Percentiles rank a stretch among this genome's conserved stretches.
Conservation (phyloP, 2,113 vertebrate species). For the Alligator sinensis region DNA sequence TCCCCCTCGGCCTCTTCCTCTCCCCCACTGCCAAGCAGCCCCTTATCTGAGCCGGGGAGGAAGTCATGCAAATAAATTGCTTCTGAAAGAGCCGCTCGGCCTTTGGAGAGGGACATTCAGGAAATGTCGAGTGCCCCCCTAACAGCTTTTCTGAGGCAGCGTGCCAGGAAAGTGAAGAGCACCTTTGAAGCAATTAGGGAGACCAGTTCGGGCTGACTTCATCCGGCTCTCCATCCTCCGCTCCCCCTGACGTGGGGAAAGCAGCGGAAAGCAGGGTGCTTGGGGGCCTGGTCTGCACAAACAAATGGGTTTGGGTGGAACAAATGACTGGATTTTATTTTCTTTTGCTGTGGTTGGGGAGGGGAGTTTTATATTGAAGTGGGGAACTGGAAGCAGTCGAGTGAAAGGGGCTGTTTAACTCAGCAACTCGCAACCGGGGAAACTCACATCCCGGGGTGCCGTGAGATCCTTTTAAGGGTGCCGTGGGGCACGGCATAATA, state of each 20-base stretch:
- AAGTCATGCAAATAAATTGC: constrained; percentile 3
- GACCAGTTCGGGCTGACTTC: not conserved
- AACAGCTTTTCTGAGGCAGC: not conserved
- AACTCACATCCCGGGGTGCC: too few species aligned
- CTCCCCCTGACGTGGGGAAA: not conserved
- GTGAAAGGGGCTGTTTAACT: too few species aligned
- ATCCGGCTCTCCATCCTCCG: not conserved
- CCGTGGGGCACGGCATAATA: too few species aligned
- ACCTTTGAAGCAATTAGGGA: not conserved
- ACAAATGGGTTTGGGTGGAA: too few species aligned
- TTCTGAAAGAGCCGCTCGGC: not conserved
- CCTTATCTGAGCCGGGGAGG: not conserved
- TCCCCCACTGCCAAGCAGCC: not conserved
- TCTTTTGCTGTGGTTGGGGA: too few species aligned
- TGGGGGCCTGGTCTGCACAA: too few species aligned
- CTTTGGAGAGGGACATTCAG: not conserved
- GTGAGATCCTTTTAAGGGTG: too few species aligned
- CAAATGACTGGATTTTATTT: too few species aligned
- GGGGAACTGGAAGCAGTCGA: too few species aligned
- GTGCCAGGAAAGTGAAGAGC: not conserved
- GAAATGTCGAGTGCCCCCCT: not conserved
- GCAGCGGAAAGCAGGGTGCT: not conserved
- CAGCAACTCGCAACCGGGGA: too few species aligned
- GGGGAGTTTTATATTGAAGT: too few species aligned
- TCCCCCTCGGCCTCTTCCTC: not conserved